Evolutionary conservation across 2,888 invertebrate species (phyloP).

Genomic region (Drosophila algonquin): DNA sequence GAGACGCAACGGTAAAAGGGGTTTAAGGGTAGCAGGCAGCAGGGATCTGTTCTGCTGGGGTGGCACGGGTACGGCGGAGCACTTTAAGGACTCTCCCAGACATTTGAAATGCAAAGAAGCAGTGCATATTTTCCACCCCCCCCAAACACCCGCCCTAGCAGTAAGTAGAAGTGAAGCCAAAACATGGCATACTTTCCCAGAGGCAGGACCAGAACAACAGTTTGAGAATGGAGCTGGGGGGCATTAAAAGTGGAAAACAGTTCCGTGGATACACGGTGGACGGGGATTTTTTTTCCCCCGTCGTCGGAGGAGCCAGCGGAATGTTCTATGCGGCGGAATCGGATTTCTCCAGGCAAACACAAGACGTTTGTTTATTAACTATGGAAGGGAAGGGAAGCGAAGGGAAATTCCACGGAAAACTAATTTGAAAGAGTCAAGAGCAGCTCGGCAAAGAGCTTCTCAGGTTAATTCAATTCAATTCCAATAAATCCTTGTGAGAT

Average conservation of each 20-base stretch:
- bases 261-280: neutral
- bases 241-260: constrained; percentile 16
- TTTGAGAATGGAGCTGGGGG: neutral
- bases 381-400: constrained; percentile 14
- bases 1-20: constrained; percentile 26
- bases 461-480: no score
- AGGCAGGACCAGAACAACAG: neutral
- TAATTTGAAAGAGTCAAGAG: constrained; percentile 4
- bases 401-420: constrained; percentile 17
- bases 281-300: neutral
- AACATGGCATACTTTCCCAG: constrained; percentile 31
- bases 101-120: constrained; percentile 50
- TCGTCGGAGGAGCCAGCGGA: constrained; percentile 15
- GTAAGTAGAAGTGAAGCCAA: constrained; percentile 3
- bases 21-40: constrained; percentile 28
- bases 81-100: constrained; percentile 30
- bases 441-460: neutral
- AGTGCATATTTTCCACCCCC: constrained; percentile 40
- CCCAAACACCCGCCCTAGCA: neutral
- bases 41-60: constrained; percentile 1
- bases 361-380: constrained; percentile 38
- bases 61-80: constrained; percentile 1
- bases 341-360: constrained; percentile 23
- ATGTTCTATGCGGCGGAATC: constrained; percentile 11
- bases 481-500: no score